These are phyloP conservation scores for Knipowitschia caucasica DNA, from an alignment of 2,797 vertebrate genomes.

Conservation along the genomic window DNA sequence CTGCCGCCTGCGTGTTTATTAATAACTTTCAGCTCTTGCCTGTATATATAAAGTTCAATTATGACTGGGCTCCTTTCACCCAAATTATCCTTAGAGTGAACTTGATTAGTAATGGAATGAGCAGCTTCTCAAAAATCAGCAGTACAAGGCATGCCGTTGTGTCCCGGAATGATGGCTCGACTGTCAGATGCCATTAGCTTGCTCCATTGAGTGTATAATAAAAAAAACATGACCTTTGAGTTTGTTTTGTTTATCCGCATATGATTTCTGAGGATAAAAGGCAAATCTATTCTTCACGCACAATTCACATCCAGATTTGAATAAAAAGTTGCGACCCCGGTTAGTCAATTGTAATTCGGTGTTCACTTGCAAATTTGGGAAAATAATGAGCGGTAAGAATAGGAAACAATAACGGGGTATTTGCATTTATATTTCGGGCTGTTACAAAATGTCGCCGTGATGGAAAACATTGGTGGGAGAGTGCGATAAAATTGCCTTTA, in stretches of 20 bases:
- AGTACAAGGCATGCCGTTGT: slow-evolving; percentile 4
- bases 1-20: slow-evolving; percentile 53
- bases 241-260: slow-evolving; percentile 14
- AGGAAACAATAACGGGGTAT: not conserved
- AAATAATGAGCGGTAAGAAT: slow-evolving; percentile 1
- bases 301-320: not conserved
- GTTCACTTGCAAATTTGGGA: slow-evolving; percentile 6
- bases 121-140: slow-evolving; percentile 6
- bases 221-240: not conserved
- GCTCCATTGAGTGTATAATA: slow-evolving; percentile 8
- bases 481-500: not conserved
- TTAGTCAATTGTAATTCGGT: slow-evolving; percentile 1
- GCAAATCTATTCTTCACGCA: not conserved
- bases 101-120: slow-evolving; percentile 4
- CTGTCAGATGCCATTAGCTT: slow-evolving; percentile 1
- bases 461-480: slow-evolving; percentile 14
- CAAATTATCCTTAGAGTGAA: slow-evolving; percentile 12
- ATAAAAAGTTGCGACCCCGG: not conserved
- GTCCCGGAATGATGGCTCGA: slow-evolving; percentile 4
- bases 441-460: slow-evolving; percentile 1
- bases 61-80: slow-evolving; percentile 12
- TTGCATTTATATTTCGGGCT: slow-evolving; percentile 3
- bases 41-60: slow-evolving; percentile 47
- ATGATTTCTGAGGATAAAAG: slow-evolving; percentile 5
- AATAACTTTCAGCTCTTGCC: slow-evolving; percentile 43